A percentile compares a stretch with the other conserved stretches of the same genome.
Evolutionary conservation across 2,797 vertebrate genomes (phyloP).

Genomic region (Xyrichtys novacula): DNA sequence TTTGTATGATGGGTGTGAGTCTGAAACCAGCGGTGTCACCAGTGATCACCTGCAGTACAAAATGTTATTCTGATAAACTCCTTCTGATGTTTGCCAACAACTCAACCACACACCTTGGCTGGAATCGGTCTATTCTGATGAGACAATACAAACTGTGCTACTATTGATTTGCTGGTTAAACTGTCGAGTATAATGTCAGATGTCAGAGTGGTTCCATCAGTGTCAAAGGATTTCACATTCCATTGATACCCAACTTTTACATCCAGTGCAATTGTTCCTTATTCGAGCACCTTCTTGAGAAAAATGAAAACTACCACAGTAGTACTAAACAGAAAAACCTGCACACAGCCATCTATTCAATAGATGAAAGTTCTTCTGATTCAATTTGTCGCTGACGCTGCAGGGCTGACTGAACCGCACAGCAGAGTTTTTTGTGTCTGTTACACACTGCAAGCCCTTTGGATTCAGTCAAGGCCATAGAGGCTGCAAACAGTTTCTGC

Average conservation of each 20-base stretch:
- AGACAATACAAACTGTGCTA: constrained; percentile 68
- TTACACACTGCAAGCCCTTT: constrained; percentile 41
- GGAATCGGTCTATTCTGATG: constrained; percentile 28
- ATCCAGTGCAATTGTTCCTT: constrained; percentile 79
- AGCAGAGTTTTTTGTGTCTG: constrained; percentile 29
- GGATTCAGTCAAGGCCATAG: constrained; percentile 71
- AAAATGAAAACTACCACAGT: constrained; percentile 79
- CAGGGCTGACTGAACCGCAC: constrained; percentile 38
- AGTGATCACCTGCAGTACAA: constrained; percentile 10
- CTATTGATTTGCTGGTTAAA: constrained; percentile 67
- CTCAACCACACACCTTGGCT: constrained; percentile 29
- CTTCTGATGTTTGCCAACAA: constrained; percentile 17
- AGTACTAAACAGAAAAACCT: constrained; percentile 70
- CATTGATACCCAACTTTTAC: constrained; percentile 68
- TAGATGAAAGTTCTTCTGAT: constrained; percentile 57
- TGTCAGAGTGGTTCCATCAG: constrained; percentile 68
- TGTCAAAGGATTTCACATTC: constrained; percentile 74
- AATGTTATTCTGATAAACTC: constrained; percentile 29
- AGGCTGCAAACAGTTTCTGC: constrained; percentile 48
- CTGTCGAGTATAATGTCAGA: constrained; percentile 53
- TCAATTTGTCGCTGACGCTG: constrained; percentile 51
- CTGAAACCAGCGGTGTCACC: constrained; percentile 16
- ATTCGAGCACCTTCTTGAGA: constrained; percentile 76
- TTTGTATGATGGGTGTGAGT: constrained; percentile 33
- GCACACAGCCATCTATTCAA: constrained; percentile 67